Evolutionary conservation across 1,140 invertebrate genomes (phyloP).

Genomic region (Solenopsis invicta): DNA sequence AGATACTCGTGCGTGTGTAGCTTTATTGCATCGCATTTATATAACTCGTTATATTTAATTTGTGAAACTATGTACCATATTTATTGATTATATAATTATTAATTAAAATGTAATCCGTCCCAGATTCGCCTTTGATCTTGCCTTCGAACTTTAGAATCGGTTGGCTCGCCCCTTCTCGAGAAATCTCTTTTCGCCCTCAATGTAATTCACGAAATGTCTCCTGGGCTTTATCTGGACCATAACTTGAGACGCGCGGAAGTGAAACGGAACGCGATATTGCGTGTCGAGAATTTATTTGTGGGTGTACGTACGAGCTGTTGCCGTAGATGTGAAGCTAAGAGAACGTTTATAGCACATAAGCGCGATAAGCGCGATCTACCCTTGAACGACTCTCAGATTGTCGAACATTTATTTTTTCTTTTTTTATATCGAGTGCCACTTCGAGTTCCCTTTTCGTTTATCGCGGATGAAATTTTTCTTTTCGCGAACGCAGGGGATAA

Average conservation of each 20-base stretch:
- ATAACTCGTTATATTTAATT: not conserved
- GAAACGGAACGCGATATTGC: constrained; percentile 40
- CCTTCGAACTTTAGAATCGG: not conserved
- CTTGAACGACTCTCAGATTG: constrained; percentile 18
- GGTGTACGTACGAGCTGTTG: not conserved
- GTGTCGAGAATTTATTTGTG: constrained; percentile 36
- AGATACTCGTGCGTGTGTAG: too few relatives aligned
- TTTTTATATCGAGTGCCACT: constrained; percentile 24
- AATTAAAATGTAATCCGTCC: not conserved
- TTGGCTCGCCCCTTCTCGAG: not conserved
- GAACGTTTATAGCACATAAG: constrained; percentile 27
- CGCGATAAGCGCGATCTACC: constrained; percentile 41
- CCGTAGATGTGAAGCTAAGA: constrained; percentile 19
- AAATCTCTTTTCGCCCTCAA: not conserved
- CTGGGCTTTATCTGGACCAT: constrained; percentile 26
- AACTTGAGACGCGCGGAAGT: constrained; percentile 20
- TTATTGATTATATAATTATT: not conserved
- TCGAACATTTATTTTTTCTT: constrained; percentile 23
- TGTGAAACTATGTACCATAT: not conserved
- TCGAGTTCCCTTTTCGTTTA: constrained; percentile 10
- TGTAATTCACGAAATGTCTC: constrained; percentile 21
- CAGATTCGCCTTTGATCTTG: not conserved
- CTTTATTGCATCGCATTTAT: too few relatives aligned
- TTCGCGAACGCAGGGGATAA: not conserved
- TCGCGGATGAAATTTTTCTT: not conserved